Evolutionary conservation across 2,888 invertebrate species (phyloP).

Genomic region (Craniophora ligustri): DNA sequence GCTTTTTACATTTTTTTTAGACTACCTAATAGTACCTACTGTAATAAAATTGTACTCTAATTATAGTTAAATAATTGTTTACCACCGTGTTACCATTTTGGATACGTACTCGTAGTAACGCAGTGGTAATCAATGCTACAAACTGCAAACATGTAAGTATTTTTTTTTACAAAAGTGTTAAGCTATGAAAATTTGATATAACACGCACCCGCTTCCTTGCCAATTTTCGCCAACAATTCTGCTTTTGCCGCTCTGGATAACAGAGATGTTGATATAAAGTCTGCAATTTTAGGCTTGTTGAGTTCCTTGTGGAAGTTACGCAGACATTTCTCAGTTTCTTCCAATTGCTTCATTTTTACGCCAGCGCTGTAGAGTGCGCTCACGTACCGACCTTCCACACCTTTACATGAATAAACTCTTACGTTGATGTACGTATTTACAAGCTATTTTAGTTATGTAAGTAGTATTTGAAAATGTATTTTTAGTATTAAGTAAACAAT

Average conservation of each 20-base stretch:
- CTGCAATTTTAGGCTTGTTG: constrained; percentile 67
- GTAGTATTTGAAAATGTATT: no score
- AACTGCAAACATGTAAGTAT: no score
- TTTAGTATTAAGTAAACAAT: no score
- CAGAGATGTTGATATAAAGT: constrained; percentile 76
- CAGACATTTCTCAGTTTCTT: constrained; percentile 70
- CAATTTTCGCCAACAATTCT: constrained; percentile 67
- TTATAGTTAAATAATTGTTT: no score
- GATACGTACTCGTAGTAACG: no score
- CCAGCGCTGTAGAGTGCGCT: constrained; percentile 77
- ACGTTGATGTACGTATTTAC: background rate
- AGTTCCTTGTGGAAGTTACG: constrained; percentile 63
- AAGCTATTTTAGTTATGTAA: background rate
- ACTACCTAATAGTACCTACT: no score
- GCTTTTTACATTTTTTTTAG: no score
- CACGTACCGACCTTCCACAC: constrained; percentile 78
- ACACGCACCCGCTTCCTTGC: constrained; percentile 63
- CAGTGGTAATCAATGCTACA: no score
- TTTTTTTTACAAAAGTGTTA: no score
- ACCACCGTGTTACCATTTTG: no score
- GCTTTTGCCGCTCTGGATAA: constrained; percentile 68
- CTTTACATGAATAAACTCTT: constrained; percentile 47
- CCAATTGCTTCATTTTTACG: constrained; percentile 67
- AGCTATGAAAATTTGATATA: background rate
- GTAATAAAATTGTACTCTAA: no score